Conservation (phyloP, 2,888 invertebrate genomes). For the Brachynemurus nebulosus region DNA sequence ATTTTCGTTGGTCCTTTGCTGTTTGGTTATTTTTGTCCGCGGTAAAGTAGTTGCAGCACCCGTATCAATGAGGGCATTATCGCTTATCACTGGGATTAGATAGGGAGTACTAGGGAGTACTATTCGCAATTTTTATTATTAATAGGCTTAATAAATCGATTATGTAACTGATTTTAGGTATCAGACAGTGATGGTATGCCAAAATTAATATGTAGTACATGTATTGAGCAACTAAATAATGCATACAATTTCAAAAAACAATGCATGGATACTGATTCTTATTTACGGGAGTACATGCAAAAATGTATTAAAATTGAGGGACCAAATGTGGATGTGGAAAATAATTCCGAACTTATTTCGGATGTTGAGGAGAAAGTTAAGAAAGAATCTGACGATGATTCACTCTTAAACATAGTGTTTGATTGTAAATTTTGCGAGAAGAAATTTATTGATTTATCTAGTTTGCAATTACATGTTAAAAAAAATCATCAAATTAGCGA, state of each 20-base stretch:
- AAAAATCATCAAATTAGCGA: not conserved
- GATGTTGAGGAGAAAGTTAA: not conserved
- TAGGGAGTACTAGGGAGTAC: no score
- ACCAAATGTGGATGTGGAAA: slow-evolving; percentile 5
- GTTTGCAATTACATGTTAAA: slow-evolving; percentile 7
- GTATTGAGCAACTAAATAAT: slow-evolving; percentile 26
- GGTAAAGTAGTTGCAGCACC: no score
- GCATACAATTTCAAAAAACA: slow-evolving; percentile 29
- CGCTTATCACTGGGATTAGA: no score
- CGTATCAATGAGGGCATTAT: no score
- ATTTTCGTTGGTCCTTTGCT: no score
- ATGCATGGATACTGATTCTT: slow-evolving; percentile 26
- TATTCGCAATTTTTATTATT: not conserved
- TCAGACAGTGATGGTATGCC: slow-evolving; percentile 28
- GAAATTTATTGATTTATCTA: not conserved
- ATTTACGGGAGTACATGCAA: slow-evolving; percentile 4
- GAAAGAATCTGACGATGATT: not conserved
- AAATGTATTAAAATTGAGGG: no score
- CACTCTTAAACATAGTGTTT: not conserved
- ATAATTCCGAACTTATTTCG: not conserved
- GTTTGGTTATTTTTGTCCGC: no score
- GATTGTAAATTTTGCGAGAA: slow-evolving; percentile 8
- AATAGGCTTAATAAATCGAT: no score
- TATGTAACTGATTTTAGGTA: not conserved
- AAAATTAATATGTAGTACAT: slow-evolving; percentile 27